Percentiles rank a stretch among this genome's conserved stretches.
Conservation (phyloP, 2,888 invertebrate species). For the Hanleya hanleyi region DNA sequence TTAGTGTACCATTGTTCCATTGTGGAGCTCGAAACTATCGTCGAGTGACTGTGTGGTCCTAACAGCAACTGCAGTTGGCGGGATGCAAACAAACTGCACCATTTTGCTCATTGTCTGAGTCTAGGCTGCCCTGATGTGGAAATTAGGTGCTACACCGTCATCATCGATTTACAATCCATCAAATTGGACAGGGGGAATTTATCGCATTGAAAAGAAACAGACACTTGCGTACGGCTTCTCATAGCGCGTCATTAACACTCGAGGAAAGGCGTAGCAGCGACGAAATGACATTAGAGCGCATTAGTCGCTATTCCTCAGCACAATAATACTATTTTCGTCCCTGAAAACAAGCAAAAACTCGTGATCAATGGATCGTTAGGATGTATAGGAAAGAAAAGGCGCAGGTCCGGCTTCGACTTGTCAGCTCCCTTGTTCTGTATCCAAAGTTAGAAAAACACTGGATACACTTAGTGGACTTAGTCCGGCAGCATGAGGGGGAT, state of each 20-base stretch:
- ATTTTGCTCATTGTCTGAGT: constrained; percentile 6
- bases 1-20: no score
- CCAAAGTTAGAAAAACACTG: not conserved
- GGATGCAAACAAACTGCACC: not conserved
- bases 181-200: not conserved
- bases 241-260: not conserved
- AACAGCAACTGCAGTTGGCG: not conserved
- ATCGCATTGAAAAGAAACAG: constrained; percentile 8
- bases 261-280: not conserved
- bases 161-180: constrained; percentile 3
- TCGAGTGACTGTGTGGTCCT: no score
- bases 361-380: not conserved
- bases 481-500: not conserved
- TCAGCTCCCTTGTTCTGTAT: not conserved
- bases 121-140: not conserved
- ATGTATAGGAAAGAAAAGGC: not conserved
- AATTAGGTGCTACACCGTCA: not conserved
- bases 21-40: no score
- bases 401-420: not conserved
- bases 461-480: not conserved
- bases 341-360: not conserved
- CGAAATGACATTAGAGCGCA: constrained; percentile 7
- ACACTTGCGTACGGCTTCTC: constrained; percentile 5
- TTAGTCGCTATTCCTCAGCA: not conserved
- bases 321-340: constrained; percentile 10